Conservation (phyloP, 2,113 vertebrate species). For the Catharus bicknelli region DNA sequence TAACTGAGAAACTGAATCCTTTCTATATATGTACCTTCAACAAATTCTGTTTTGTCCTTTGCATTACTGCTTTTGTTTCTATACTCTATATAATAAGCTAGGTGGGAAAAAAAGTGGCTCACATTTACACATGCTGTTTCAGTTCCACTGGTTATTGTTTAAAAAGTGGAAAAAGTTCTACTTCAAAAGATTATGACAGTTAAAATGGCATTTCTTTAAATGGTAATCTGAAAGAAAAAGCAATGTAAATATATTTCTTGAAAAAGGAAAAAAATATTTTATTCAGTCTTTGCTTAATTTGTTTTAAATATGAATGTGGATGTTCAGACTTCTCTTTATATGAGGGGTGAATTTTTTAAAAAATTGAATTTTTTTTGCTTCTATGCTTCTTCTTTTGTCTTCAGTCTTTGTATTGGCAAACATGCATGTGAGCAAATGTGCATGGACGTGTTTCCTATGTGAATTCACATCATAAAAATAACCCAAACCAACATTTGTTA, state of each 20-base stretch:
- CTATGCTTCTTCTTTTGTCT: background rate
- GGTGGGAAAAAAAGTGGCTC: background rate
- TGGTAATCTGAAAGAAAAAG: background rate
- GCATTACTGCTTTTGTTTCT: background rate
- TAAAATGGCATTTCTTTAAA: background rate
- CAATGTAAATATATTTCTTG: background rate
- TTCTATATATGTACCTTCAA: background rate
- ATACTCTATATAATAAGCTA: background rate
- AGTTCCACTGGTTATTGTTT: background rate
- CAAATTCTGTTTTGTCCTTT: background rate
- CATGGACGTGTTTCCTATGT: background rate
- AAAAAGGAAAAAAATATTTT: background rate
- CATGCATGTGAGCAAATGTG: background rate
- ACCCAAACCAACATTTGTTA: background rate
- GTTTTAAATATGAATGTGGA: background rate
- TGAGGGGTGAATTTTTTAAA: background rate
- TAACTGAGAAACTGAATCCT: constrained; percentile 5
- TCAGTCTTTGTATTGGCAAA: background rate
- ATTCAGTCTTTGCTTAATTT: background rate
- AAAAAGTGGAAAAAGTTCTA: constrained; percentile 7
- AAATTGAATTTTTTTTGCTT: background rate
- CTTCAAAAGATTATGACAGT: background rate
- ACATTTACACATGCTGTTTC: background rate
- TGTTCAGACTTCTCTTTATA: background rate
- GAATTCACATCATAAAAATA: background rate